Conservation (phyloP, 2,797 vertebrate genomes). For the Babyrousa celebensis region DNA sequence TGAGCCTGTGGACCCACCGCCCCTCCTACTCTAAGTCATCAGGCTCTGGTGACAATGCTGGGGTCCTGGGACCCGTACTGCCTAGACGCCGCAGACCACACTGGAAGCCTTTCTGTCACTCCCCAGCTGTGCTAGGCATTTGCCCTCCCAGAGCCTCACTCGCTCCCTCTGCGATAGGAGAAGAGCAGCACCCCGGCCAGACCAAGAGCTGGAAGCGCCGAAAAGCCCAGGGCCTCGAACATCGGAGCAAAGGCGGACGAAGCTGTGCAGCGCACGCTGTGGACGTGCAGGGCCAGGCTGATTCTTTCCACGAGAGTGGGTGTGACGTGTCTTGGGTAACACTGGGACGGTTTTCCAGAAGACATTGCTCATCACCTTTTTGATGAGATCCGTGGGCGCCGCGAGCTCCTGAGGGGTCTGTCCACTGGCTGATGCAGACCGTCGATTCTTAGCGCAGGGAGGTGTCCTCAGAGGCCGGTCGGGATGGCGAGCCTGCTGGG, state of each 20-base stretch:
- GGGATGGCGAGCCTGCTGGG: neutral
- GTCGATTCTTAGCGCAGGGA: neutral
- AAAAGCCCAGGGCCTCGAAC: neutral
- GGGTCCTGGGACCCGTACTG: constrained; percentile 1
- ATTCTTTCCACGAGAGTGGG: neutral
- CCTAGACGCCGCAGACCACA: neutral
- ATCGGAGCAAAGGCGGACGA: neutral
- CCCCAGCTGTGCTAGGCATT: neutral
- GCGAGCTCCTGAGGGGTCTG: neutral
- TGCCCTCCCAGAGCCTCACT: neutral
- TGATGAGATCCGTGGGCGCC: neutral
- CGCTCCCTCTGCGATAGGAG: neutral
- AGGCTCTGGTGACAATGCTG: neutral
- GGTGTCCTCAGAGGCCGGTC: neutral
- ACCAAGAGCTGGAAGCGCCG: neutral
- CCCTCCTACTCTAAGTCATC: constrained; percentile 4
- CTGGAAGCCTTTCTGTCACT: neutral
- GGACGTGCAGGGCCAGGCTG: neutral
- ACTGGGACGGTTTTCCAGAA: neutral
- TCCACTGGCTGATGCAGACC: neutral
- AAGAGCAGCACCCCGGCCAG: neutral
- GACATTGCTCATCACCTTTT: neutral
- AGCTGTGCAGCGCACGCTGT: neutral
- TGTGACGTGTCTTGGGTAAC: neutral
- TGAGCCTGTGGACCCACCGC: neutral